A percentile compares a stretch with the other conserved stretches of the same genome.
Conservation (phyloP, 92 coral and sea anemone species). For the Phymanthus crucifer region DNA sequence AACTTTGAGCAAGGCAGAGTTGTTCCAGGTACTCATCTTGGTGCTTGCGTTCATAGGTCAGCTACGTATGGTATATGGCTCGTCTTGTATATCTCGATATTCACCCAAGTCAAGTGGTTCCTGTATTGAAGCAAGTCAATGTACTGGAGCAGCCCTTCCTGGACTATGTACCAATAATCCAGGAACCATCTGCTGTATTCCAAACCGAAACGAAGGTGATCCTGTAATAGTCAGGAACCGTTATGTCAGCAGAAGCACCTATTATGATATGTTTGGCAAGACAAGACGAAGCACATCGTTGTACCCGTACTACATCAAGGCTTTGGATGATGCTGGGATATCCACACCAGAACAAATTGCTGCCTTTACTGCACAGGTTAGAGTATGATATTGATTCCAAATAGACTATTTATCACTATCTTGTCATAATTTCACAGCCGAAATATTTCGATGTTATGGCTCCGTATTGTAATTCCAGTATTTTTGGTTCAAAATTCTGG, state of each 20-base stretch:
- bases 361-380: constrained; percentile 66
- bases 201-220: constrained; percentile 7
- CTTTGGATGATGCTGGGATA: constrained; percentile 50
- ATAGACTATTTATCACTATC: not conserved
- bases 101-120: constrained; percentile 34
- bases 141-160: constrained; percentile 69
- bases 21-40: too few relatives aligned
- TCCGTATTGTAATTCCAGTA: not conserved
- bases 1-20: not conserved
- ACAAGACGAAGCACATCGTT: constrained; percentile 50
- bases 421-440: too few relatives aligned
- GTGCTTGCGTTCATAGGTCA: not conserved
- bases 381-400: not conserved
- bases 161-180: constrained; percentile 29
- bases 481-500: not conserved
- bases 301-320: constrained; percentile 50
- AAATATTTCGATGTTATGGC: not conserved
- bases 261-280: constrained; percentile 44
- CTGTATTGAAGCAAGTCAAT: constrained; percentile 36
- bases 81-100: constrained; percentile 27
- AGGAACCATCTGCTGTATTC: constrained; percentile 49
- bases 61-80: not conserved
- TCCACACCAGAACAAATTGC: constrained; percentile 28
- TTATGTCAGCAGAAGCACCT: constrained; percentile 26
- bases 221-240: constrained; percentile 8